phyloP scores from a whole-genome alignment of 2,797 vertebrate genomes.

The Peromyscus attwateri region DNA sequence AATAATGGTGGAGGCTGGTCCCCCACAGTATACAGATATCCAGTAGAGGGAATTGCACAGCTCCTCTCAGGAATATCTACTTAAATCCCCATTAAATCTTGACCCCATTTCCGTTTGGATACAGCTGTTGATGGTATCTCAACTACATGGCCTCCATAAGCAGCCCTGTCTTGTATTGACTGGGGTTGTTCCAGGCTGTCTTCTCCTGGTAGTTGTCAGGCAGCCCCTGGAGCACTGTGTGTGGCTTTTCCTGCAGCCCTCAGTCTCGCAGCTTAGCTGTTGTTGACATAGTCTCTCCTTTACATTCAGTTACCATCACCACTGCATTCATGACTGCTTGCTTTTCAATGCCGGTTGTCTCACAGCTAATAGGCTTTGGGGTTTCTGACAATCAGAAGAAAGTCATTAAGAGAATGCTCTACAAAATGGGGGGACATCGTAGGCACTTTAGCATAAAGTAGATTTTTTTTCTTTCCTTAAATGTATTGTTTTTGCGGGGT shows the following conservation, averaged over 20 bases:
- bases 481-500: too few species aligned
- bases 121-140: not conserved
- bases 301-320: conserved; percentile 16
- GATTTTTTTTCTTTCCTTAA: conserved; percentile 59
- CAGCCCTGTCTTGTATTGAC: not conserved
- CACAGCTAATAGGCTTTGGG: conserved; percentile 12
- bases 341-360: conserved; percentile 45
- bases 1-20: too few species aligned
- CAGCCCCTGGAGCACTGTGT: not conserved
- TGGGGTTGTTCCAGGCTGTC: not conserved
- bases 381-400: conserved; percentile 39
- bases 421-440: not conserved
- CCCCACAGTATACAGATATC: not conserved
- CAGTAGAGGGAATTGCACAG: not conserved
- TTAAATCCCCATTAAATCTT: not conserved
- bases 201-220: not conserved
- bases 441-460: conserved; percentile 1
- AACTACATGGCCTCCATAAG: not conserved
- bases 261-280: not conserved
- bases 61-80: not conserved
- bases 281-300: conserved; percentile 36
- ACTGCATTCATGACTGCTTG: conserved; percentile 24
- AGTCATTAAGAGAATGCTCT: conserved; percentile 13
- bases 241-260: not conserved
- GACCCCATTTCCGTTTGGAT: not conserved